Percentiles rank a stretch among this genome's conserved stretches.
These are phyloP conservation scores for Hyles euphorbiae DNA, from an alignment of 1,140 invertebrate species.

Conservation along the genomic window DNA sequence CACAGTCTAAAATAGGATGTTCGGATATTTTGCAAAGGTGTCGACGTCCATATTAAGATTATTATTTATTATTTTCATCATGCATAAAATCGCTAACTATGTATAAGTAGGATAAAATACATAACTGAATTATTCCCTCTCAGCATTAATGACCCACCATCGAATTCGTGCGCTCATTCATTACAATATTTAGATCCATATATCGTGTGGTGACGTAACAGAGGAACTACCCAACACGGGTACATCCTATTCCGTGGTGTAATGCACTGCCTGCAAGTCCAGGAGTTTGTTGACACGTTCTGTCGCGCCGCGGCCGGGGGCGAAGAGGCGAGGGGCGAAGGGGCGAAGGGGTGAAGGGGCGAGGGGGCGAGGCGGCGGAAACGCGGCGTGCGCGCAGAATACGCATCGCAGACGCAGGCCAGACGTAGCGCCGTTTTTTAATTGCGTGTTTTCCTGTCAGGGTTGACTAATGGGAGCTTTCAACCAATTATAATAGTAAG, in stretches of 20 bases:
- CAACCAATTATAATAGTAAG: not conserved
- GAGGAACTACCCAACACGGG: slow-evolving; percentile 16
- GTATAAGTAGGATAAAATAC: no score
- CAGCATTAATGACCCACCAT: not conserved
- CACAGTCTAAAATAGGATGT: no score
- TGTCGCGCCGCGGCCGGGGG: slow-evolving; percentile 2
- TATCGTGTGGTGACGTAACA: slow-evolving; percentile 10
- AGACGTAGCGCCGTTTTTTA: slow-evolving; percentile 46
- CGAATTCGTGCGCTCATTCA: slow-evolving; percentile 1
- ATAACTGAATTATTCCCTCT: no score
- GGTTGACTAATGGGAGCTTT: slow-evolving; percentile 20
- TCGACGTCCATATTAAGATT: no score
- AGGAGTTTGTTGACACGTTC: slow-evolving; percentile 42
- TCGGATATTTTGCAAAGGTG: no score
- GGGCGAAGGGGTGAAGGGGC: no score
- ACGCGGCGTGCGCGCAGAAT: slow-evolving; percentile 44
- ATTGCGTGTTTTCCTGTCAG: slow-evolving; percentile 36
- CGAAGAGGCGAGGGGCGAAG: no score
- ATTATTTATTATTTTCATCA: no score
- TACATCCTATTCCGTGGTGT: slow-evolving; percentile 20
- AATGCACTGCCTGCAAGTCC: slow-evolving; percentile 24
- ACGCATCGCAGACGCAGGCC: slow-evolving; percentile 42
- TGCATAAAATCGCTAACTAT: no score
- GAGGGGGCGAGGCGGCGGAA: slow-evolving; percentile 26
- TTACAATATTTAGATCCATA: slow-evolving; percentile 1